Evolutionary conservation across 1,140 invertebrate species (phyloP), one percentile per base, ranked within the genome.

Genomic region (Lerema accius): DNA sequence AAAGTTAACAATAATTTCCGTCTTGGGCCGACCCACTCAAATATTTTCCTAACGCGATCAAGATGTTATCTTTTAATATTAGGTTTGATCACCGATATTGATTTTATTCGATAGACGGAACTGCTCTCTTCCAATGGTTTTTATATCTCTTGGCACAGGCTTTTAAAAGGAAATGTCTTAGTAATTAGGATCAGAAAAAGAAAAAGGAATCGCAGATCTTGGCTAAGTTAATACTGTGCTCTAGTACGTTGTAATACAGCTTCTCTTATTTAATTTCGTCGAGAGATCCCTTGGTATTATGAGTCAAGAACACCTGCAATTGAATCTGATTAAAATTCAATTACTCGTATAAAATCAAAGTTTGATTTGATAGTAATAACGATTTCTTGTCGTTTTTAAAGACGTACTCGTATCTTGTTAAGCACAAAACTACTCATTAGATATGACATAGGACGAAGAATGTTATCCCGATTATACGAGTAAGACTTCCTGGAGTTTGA

Each of bases 11-110:
- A 67, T 66, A 69, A 63, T 40, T 49, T 63, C 60, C 32, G 32
- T 28, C 61, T 45, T 64, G 16, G 59, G 53, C 40, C 48, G 51
- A 71, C 49, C 69, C 72, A 80, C 78, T 80, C 75, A 76, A 80
- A 80, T 82, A 80, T 82, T 82, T 78, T 80, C 64, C 61, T 76
- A 73, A 66, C 56, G 63, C 48, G 39, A 46, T 61, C 56, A 65
- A 68, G 69, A 76, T 80, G 75, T 82, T 82, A 76, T 80, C 77
- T 76, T 82, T 79, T 79, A 76, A 78, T 82, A 82, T 78, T 66
- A 68, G 46, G 46, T 65, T 69, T 62, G 48, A 62, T 50, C 23
- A 51, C 39, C 26, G 60, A 51, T 43, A 43, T 62, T 62, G 60
- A 51, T 51, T 51, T 51, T 62, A 43, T 53, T 32, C 26, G 13